Conservation (phyloP, 1,140 invertebrate genomes). For the Frieseomelitta varia region DNA sequence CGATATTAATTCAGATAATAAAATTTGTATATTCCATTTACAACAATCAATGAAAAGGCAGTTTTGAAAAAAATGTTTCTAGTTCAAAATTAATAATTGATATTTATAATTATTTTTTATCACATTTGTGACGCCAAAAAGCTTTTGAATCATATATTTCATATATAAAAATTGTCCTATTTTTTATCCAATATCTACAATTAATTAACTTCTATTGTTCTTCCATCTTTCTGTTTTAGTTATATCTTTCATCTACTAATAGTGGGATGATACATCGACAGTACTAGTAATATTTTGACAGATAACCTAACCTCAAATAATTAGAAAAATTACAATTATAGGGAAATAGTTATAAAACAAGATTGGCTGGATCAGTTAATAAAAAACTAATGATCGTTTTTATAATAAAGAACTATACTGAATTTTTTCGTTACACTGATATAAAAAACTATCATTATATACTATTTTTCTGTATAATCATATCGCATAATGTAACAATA, state of each 20-base stretch:
- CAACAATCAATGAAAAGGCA: not conserved
- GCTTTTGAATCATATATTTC: not conserved
- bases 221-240: slow-evolving; percentile 3
- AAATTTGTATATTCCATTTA: not conserved
- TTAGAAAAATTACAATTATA: not conserved
- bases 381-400: not conserved
- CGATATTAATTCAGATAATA: not conserved
- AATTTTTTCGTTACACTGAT: not conserved
- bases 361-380: not conserved
- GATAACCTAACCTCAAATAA: not conserved
- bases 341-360: not conserved
- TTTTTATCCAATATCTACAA: not conserved
- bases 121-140: not conserved
- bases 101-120: not conserved
- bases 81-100: not conserved
- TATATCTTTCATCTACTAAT: not conserved
- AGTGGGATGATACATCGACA: not conserved
- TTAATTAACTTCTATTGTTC: slow-evolving; percentile 4
- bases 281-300: not conserved
- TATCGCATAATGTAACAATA: not conserved
- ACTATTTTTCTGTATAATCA: not conserved
- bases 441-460: not conserved
- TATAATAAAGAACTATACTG: not conserved
- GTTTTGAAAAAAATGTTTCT: not conserved
- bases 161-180: not conserved